Conservation (phyloP, 2,888 invertebrate genomes). For the Hemicrepidius hirtus region DNA sequence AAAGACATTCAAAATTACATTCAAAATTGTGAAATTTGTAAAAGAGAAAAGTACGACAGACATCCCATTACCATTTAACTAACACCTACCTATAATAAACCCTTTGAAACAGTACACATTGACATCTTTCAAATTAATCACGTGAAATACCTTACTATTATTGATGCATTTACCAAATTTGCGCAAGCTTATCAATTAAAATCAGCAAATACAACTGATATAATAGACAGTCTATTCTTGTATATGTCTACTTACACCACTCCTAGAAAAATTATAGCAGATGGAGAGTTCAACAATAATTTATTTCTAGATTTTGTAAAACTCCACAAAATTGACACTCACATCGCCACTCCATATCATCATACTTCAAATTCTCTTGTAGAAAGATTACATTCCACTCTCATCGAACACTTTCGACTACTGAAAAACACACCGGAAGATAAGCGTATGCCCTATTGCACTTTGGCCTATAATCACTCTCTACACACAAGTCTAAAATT, state of each 20-base stretch:
- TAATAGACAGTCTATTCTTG: too few relatives aligned
- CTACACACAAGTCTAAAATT: too few relatives aligned
- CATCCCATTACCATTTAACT: not conserved
- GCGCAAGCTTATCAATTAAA: not conserved
- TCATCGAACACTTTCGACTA: too few relatives aligned
- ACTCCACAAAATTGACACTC: too few relatives aligned
- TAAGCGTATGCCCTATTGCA: too few relatives aligned
- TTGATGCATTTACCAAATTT: not conserved
- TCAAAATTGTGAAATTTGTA: too few relatives aligned
- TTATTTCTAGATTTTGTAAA: not conserved
- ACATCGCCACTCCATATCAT: too few relatives aligned
- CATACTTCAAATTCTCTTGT: too few relatives aligned
- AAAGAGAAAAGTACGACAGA: not conserved
- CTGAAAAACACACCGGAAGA: too few relatives aligned
- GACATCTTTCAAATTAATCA: not conserved
- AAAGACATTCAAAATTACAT: too few relatives aligned
- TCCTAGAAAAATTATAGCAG: constrained; percentile 4
- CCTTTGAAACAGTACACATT: not conserved
- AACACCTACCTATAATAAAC: not conserved
- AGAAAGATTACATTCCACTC: too few relatives aligned
- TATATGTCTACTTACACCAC: not conserved
- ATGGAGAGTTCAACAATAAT: not conserved
- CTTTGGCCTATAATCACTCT: too few relatives aligned
- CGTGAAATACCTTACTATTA: not conserved
- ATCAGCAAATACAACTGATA: not conserved